Evolutionary conservation across 2,888 invertebrate genomes (phyloP).

Genomic region (Orthosia gothica): DNA sequence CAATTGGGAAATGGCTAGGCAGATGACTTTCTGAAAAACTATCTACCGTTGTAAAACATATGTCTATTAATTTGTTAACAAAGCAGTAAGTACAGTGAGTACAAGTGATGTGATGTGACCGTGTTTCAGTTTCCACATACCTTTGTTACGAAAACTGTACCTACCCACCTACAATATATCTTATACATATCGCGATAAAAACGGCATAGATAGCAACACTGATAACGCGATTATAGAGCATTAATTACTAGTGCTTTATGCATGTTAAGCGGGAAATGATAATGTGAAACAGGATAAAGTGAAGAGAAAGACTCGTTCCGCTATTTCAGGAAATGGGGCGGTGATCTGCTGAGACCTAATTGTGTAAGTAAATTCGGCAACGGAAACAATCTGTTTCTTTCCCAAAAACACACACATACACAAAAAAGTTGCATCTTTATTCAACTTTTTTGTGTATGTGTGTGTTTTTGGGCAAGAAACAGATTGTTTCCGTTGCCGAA

Average conservation of each 20-base stretch:
- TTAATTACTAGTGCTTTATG: constrained; percentile 67
- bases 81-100: constrained; percentile 5
- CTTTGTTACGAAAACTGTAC: constrained; percentile 56
- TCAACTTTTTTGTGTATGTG: too few relatives aligned
- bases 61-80: constrained; percentile 5
- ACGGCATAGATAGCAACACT: constrained; percentile 53
- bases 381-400: too few relatives aligned
- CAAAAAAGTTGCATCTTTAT: too few relatives aligned
- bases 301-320: constrained; percentile 15
- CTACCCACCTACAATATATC: constrained; percentile 42
- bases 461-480: too few relatives aligned
- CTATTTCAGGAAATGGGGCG: neutral
- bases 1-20: too few relatives aligned
- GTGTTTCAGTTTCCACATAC: constrained; percentile 68
- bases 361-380: too few relatives aligned
- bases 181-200: constrained; percentile 59
- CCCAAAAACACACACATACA: too few relatives aligned
- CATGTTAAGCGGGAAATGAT: constrained; percentile 41
- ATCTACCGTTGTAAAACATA: constrained; percentile 4
- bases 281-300: constrained; percentile 27
- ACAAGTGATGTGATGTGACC: constrained; percentile 59
- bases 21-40: too few relatives aligned
- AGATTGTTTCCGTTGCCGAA: too few relatives aligned
- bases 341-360: too few relatives aligned
- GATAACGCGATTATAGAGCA: constrained; percentile 59